Conservation (phyloP, 2,888 invertebrate genomes). For the Monoplex corrugatus region DNA sequence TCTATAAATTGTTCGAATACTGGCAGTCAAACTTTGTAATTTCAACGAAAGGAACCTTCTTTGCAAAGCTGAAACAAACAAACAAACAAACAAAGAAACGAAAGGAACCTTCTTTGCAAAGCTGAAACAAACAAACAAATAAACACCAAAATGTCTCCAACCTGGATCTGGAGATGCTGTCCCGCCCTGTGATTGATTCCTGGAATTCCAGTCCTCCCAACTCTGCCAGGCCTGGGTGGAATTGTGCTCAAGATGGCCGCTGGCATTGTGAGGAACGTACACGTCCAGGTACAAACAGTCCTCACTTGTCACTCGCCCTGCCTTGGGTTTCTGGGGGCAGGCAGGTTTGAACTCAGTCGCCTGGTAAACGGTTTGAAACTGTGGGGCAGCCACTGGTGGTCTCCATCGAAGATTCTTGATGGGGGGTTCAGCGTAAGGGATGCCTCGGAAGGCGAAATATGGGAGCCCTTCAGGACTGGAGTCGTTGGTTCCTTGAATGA, state of each 20-base stretch:
- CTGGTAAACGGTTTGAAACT: conserved; percentile 38
- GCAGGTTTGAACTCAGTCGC: conserved; percentile 43
- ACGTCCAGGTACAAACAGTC: conserved; percentile 52
- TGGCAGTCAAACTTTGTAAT: too few species aligned
- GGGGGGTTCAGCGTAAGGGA: conserved; percentile 48
- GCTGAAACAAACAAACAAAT: not conserved
- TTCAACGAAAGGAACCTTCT: not conserved
- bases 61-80: not conserved
- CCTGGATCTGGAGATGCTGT: not conserved
- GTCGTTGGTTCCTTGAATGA: conserved; percentile 25
- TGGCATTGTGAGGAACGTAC: conserved; percentile 23
- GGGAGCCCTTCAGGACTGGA: not conserved
- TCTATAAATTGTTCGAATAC: too few species aligned
- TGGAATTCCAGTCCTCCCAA: not conserved
- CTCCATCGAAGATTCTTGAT: conserved; percentile 38
- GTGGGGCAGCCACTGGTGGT: conserved; percentile 33
- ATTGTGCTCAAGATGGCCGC: not conserved
- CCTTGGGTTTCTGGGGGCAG: conserved; percentile 43
- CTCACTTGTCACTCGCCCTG: not conserved
- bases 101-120: not conserved
- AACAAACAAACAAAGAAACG: not conserved
- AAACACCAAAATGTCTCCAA: not conserved
- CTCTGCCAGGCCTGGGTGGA: not conserved
- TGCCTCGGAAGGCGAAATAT: conserved; percentile 47
- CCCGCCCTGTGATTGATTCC: too few species aligned